Percentiles rank a stretch among this genome's conserved stretches.
These are phyloP conservation scores for Ennomos erosarius DNA, from an alignment of 2,888 invertebrate species.

Conservation along the genomic window DNA sequence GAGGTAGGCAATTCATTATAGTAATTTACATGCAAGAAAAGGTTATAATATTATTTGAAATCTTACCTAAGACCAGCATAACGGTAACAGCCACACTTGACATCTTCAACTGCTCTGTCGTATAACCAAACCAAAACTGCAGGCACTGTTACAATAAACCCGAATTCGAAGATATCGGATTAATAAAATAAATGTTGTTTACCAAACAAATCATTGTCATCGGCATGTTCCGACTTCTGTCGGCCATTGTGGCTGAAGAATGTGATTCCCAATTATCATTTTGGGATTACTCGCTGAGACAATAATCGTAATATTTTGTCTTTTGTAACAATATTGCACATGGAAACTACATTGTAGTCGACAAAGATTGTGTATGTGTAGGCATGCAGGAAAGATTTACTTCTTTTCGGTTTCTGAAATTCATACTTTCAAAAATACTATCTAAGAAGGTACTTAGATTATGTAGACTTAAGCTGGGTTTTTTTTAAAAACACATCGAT, in stretches of 20 bases:
- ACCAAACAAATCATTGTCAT: slow-evolving; percentile 21
- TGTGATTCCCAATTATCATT: slow-evolving; percentile 1
- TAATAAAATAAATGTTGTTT: slow-evolving; percentile 21
- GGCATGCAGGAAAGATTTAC: too few relatives aligned
- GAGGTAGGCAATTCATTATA: too few relatives aligned
- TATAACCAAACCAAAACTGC: slow-evolving; percentile 10
- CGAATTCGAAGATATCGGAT: slow-evolving; percentile 10
- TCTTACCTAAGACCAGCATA: slow-evolving; percentile 15
- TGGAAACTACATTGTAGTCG: too few relatives aligned
- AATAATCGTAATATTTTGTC: too few relatives aligned
- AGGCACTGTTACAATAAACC: background rate
- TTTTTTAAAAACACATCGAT: too few relatives aligned
- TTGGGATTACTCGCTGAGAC: background rate
- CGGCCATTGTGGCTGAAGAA: background rate
- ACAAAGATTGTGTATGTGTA: too few relatives aligned
- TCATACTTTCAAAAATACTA: too few relatives aligned
- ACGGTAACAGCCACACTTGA: background rate
- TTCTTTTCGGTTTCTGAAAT: too few relatives aligned
- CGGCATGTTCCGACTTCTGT: background rate
- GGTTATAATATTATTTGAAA: background rate
- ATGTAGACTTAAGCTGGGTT: too few relatives aligned
- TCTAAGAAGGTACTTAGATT: too few relatives aligned
- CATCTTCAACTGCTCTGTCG: slow-evolving; percentile 12
- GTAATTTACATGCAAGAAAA: too few relatives aligned
- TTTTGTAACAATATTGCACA: too few relatives aligned